A percentile compares a stretch with the other conserved stretches of the same genome.
These are phyloP conservation scores for Xiphias gladius DNA, from an alignment of 2,113 vertebrate genomes.

Conservation along the genomic window DNA sequence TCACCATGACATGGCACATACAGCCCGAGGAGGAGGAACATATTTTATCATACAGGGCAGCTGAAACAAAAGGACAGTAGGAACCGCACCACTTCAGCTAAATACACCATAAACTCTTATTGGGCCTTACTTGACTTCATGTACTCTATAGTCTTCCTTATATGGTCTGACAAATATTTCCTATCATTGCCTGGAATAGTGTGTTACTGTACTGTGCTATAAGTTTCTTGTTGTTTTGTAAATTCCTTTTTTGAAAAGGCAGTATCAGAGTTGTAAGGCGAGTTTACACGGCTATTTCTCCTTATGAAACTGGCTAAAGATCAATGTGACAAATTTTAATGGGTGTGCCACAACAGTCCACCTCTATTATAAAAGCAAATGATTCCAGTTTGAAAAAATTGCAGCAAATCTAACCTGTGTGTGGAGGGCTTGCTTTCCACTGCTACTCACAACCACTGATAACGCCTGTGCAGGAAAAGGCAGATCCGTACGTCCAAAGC, in stretches of 20 bases:
- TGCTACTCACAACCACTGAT: slow-evolving; percentile 6
- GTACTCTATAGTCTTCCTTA: neutral
- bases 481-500: neutral
- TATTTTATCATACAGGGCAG: neutral
- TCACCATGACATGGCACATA: neutral
- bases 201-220: too few relatives aligned
- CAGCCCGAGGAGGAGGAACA: neutral
- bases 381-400: neutral
- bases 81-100: neutral
- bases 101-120: neutral
- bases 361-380: slow-evolving; percentile 36
- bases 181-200: neutral
- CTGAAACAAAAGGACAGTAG: neutral
- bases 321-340: neutral
- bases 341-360: neutral
- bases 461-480: neutral
- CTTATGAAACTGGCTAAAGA: slow-evolving; percentile 10
- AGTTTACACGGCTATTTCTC: too few relatives aligned
- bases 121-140: neutral
- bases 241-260: neutral
- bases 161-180: neutral
- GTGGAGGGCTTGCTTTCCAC: neutral
- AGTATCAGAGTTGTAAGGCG: neutral
- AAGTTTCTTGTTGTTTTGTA: neutral
- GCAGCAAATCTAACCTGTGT: neutral